Evolutionary conservation across 2,797 vertebrate species (phyloP).

Genomic region (Periparus ater): DNA sequence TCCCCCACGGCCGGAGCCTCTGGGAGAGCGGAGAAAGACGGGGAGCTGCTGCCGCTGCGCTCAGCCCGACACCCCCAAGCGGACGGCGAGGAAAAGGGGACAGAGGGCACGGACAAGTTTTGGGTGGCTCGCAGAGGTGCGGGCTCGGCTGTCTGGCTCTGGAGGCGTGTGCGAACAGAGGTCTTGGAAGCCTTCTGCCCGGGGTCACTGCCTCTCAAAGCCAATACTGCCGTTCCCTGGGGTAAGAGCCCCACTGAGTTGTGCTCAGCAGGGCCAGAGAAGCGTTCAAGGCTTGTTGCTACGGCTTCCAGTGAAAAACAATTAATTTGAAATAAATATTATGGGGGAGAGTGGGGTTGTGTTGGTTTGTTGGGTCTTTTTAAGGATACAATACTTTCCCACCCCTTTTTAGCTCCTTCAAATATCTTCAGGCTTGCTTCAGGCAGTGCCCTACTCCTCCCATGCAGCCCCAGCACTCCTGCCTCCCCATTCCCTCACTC

Average conservation of each 20-base stretch:
- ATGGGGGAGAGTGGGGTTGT: accelerated
- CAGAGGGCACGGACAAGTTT: neutral
- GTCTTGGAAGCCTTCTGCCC: neutral
- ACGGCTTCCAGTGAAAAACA: neutral
- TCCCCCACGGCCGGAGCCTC: neutral
- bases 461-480: neutral
- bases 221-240: neutral
- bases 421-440: neutral
- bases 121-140: neutral
- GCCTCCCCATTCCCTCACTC: neutral
- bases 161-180: neutral
- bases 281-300: neutral
- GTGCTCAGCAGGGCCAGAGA: neutral
- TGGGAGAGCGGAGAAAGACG: neutral
- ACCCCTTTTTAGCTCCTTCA: neutral
- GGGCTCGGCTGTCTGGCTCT: neutral
- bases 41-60: neutral
- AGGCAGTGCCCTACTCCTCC: neutral
- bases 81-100: constrained; percentile 3
- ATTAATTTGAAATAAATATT: neutral
- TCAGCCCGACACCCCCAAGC: neutral
- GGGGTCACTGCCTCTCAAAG: neutral
- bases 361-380: neutral
- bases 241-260: neutral
- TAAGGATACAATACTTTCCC: neutral